Conservation (phyloP, 2,888 invertebrate species). For the Temnothorax rugatulus region DNA sequence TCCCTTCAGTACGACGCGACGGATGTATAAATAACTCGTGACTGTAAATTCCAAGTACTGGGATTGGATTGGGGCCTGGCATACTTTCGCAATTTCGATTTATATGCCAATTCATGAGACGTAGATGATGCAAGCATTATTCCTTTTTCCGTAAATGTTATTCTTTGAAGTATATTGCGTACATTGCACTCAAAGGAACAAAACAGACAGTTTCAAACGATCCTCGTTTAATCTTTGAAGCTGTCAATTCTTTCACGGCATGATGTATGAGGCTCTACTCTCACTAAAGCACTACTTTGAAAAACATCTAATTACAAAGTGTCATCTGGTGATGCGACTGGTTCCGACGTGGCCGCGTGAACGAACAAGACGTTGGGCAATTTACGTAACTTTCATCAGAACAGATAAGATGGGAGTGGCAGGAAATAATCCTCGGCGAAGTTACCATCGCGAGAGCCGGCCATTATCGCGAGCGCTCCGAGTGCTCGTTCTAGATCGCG, state of each 20-base stretch:
- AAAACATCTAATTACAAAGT: constrained; percentile 42
- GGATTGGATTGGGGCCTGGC: constrained; percentile 5
- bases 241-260: constrained; percentile 15
- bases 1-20: constrained; percentile 52
- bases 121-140: background rate
- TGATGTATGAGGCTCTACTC: background rate
- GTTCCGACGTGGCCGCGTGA: background rate
- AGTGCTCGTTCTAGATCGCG: constrained; percentile 26
- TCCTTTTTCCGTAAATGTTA: background rate
- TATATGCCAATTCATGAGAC: background rate
- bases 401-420: constrained; percentile 23
- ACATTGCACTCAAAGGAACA: background rate
- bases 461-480: constrained; percentile 33
- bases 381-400: constrained; percentile 44
- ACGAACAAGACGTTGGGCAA: constrained; percentile 21
- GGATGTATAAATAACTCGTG: constrained; percentile 53
- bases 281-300: background rate
- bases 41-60: constrained; percentile 34
- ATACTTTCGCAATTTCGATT: constrained; percentile 30
- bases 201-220: background rate
- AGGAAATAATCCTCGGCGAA: constrained; percentile 29
- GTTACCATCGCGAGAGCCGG: constrained; percentile 26
- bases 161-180: background rate
- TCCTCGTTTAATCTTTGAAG: constrained; percentile 30
- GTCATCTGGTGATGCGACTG: background rate